A percentile compares a stretch with the other conserved stretches of the same genome.
Conservation (phyloP, 2,113 vertebrate species). For the Stictonetta naevosa region DNA sequence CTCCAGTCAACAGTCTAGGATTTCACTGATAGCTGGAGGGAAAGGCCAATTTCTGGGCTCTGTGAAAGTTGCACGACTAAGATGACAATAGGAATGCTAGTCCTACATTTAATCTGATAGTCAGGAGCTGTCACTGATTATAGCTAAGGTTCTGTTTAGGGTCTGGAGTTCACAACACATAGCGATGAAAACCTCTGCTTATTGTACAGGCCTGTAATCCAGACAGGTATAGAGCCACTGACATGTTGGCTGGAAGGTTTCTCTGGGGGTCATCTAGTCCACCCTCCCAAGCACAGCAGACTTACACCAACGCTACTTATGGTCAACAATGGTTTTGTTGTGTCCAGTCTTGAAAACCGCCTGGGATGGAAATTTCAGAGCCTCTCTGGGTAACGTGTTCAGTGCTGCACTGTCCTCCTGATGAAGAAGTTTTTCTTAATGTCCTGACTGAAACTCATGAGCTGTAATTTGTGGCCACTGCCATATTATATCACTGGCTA, state of each 20-base stretch:
- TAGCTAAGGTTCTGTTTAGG: not conserved
- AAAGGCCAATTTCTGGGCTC: not conserved
- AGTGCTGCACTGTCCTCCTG: not conserved
- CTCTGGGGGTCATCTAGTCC: not conserved
- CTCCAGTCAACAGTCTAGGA: not conserved
- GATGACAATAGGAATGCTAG: not conserved
- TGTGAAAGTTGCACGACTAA: not conserved
- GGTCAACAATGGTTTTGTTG: not conserved
- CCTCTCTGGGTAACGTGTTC: not conserved
- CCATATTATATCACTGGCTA: fast-evolving
- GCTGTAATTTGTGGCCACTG: not conserved
- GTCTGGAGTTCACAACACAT: not conserved
- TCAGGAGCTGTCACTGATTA: not conserved
- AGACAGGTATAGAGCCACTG: not conserved
- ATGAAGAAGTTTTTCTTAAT: not conserved
- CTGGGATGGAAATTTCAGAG: not conserved
- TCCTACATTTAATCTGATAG: not conserved
- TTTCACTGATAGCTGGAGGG: not conserved
- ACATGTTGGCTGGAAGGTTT: not conserved
- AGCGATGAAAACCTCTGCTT: not conserved
- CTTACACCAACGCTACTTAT: not conserved
- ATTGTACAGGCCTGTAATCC: not conserved
- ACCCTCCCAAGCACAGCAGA: not conserved
- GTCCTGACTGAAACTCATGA: fast-evolving
- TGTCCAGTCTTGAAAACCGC: not conserved